These are phyloP conservation scores for Amyelois transitella DNA, from an alignment of 1,140 invertebrate species.

Conservation along the genomic window DNA sequence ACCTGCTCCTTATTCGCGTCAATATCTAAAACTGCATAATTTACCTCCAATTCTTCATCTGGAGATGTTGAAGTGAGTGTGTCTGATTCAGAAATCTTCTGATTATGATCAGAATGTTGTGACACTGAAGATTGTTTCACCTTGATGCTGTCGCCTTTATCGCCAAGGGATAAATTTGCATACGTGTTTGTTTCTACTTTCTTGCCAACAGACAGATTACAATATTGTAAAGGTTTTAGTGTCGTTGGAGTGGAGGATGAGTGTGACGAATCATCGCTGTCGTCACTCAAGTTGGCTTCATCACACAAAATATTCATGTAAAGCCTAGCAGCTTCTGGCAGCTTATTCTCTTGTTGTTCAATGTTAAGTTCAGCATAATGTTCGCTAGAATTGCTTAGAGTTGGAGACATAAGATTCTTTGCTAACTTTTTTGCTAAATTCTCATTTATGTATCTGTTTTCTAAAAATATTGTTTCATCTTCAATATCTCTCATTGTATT, in stretches of 20 bases:
- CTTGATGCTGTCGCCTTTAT: conserved; percentile 68
- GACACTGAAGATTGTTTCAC: conserved; percentile 30
- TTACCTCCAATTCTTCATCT: conserved; percentile 77
- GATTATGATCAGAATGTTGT: conserved; percentile 36
- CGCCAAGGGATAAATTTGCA: conserved; percentile 79
- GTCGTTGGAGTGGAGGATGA: conserved; percentile 51
- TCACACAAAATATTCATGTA: conserved; percentile 80
- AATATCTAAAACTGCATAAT: conserved; percentile 86
- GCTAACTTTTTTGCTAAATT: conserved; percentile 41
- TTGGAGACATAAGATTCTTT: conserved; percentile 51
- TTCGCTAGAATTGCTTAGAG: conserved; percentile 61
- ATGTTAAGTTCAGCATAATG: conserved; percentile 74
- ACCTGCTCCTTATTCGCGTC: conserved; percentile 65
- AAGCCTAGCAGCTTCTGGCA: conserved; percentile 61
- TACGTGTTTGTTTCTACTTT: conserved; percentile 69
- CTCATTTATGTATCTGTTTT: conserved; percentile 49
- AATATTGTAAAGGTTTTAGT: conserved; percentile 63
- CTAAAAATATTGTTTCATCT: conserved; percentile 50
- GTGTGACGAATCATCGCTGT: conserved; percentile 37
- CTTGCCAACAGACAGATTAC: conserved; percentile 40
- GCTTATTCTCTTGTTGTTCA: conserved; percentile 29
- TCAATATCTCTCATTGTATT: conserved; percentile 64
- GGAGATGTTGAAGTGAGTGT: conserved; percentile 68
- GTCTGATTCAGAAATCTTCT: conserved; percentile 63
- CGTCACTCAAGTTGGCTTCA: conserved; percentile 34